These are phyloP conservation scores for Ifrita kowaldi DNA, from an alignment of 2,113 vertebrate genomes.

Conservation along the genomic window DNA sequence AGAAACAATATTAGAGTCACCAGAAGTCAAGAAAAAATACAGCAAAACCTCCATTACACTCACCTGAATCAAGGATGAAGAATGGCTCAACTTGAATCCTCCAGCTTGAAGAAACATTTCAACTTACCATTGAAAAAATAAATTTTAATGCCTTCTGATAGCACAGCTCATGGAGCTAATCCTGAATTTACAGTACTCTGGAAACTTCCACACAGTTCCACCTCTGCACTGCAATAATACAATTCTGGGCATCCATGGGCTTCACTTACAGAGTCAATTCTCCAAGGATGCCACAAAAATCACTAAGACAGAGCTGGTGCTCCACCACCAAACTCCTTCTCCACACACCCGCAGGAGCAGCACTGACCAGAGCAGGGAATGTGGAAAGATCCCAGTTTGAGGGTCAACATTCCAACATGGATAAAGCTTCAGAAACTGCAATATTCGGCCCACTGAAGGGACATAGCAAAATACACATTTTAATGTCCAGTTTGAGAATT, in stretches of 20 bases:
- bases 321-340: background rate
- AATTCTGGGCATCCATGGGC: background rate
- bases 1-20: background rate
- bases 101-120: constrained; percentile 42
- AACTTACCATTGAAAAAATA: constrained; percentile 30
- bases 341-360: background rate
- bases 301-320: background rate
- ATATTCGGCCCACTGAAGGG: background rate
- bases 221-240: background rate
- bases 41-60: background rate
- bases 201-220: background rate
- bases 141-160: background rate
- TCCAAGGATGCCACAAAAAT: background rate
- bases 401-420: background rate
- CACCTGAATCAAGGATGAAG: background rate
- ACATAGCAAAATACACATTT: accelerated
- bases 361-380: background rate
- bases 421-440: background rate
- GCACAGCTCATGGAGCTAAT: background rate
- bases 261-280: background rate
- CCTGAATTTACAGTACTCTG: background rate
- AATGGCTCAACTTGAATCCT: constrained; percentile 25
- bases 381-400: background rate
- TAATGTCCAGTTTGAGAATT: background rate
- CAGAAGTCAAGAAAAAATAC: background rate